A percentile compares a stretch with the other conserved stretches of the same genome.
phyloP scores from a whole-genome alignment of 2,113 vertebrate genomes.

The Podilymbus podiceps region DNA sequence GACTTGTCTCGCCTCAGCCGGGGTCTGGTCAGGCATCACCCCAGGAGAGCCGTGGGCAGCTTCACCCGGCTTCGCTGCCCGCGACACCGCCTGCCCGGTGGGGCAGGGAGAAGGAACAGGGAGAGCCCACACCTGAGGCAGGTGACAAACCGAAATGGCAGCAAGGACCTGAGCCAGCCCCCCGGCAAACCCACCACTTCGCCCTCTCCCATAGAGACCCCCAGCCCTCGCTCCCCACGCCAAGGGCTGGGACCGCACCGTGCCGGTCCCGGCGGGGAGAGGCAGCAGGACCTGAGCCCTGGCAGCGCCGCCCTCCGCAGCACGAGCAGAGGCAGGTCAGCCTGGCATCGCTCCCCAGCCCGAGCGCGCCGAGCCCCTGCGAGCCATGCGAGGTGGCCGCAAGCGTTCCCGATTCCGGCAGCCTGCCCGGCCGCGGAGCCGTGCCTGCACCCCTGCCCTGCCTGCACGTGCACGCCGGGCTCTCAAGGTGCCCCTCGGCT shows the following conservation, averaged over 20 bases:
- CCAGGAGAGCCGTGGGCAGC: not conserved
- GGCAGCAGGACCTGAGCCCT: not conserved
- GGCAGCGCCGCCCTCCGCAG: not conserved
- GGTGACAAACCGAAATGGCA: not conserved
- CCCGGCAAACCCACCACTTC: not conserved
- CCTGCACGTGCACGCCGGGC: not conserved
- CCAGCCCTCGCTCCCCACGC: not conserved
- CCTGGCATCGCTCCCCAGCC: not conserved
- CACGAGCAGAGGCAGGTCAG: not conserved
- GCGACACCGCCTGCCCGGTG: accelerated
- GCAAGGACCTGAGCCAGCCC: not conserved
- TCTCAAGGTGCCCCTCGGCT: not conserved
- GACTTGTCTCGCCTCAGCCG: not conserved
- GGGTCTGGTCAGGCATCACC: not conserved
- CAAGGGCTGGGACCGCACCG: not conserved
- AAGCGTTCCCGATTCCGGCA: not conserved
- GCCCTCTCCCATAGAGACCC: not conserved
- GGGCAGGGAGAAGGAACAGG: not conserved
- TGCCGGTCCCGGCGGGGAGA: not conserved
- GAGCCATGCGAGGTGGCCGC: not conserved
- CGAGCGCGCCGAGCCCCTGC: not conserved
- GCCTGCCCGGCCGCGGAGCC: not conserved
- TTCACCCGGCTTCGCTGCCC: not conserved
- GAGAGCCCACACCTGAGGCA: not conserved
- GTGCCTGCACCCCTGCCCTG: not conserved